Evolutionary conservation across 1,140 invertebrate species (phyloP).

Genomic region (Lucilia sericata): DNA sequence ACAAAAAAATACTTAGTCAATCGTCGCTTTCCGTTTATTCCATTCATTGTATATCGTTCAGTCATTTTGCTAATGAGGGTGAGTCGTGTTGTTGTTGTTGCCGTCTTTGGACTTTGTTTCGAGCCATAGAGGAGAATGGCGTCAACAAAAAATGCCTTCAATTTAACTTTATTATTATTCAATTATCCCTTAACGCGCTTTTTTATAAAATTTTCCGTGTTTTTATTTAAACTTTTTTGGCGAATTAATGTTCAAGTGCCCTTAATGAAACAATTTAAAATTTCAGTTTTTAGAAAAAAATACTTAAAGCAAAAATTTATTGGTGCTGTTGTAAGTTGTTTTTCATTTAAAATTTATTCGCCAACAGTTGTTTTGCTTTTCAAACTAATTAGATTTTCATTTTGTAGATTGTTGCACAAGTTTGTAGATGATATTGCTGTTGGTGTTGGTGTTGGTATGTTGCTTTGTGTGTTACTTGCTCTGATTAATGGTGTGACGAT

Average conservation of each 20-base stretch:
- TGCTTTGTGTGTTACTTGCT: not conserved
- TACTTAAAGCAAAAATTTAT: not conserved
- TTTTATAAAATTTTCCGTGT: not conserved
- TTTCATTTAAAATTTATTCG: not conserved
- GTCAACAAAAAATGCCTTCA: slow-evolving; percentile 11
- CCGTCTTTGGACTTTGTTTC: not conserved
- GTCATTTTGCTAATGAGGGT: slow-evolving; percentile 21
- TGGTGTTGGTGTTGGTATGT: not conserved
- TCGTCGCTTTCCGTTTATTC: not conserved
- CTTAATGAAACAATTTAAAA: slow-evolving; percentile 8
- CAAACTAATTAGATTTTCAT: not conserved
- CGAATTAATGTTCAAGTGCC: not conserved
- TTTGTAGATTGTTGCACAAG: not conserved
- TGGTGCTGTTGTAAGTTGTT: not conserved
- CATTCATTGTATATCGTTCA: not conserved
- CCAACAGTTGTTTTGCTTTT: not conserved
- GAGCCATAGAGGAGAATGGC: not conserved
- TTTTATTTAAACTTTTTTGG: not conserved
- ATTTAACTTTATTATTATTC: not conserved
- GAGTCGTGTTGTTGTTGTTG: not conserved
- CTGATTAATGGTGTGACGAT: not conserved
- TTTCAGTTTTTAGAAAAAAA: not conserved
- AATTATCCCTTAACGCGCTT: slow-evolving; percentile 10
- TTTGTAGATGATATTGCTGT: not conserved
- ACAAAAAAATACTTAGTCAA: not conserved